Conservation (phyloP, 2,113 vertebrate genomes). For the Alethe castanea region DNA sequence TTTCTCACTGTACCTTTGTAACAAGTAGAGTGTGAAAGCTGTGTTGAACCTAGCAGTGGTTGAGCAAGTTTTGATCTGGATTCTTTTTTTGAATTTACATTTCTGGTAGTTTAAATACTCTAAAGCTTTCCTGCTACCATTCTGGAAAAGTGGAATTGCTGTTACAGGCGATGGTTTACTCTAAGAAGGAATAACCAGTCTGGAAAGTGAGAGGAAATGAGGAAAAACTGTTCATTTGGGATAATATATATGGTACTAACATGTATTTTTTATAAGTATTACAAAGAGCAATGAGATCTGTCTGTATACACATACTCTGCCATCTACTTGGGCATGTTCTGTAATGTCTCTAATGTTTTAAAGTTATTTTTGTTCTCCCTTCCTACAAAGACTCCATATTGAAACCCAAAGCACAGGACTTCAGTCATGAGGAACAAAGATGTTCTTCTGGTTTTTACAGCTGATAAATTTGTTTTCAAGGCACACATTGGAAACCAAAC, state of each 20-base stretch:
- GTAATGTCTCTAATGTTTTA: background rate
- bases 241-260: background rate
- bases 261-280: background rate
- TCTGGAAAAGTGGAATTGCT: background rate
- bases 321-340: background rate
- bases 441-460: conserved; percentile 70
- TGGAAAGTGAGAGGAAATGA: background rate
- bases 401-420: conserved; percentile 41
- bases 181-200: background rate
- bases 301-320: background rate
- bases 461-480: conserved; percentile 70
- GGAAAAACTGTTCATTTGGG: background rate
- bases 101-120: background rate
- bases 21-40: background rate
- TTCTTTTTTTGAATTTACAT: background rate
- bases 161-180: background rate
- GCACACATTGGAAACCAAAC: conserved; percentile 56
- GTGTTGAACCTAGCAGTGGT: background rate
- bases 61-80: background rate
- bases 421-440: conserved; percentile 71
- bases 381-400: conserved; percentile 35
- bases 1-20: background rate
- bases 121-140: background rate
- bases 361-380: conserved; percentile 49
- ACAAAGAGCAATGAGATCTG: background rate